Evolutionary conservation across 1,140 invertebrate species (phyloP), one percentile per base, ranked within the genome.

Genomic region (Ceratina calcarata): DNA sequence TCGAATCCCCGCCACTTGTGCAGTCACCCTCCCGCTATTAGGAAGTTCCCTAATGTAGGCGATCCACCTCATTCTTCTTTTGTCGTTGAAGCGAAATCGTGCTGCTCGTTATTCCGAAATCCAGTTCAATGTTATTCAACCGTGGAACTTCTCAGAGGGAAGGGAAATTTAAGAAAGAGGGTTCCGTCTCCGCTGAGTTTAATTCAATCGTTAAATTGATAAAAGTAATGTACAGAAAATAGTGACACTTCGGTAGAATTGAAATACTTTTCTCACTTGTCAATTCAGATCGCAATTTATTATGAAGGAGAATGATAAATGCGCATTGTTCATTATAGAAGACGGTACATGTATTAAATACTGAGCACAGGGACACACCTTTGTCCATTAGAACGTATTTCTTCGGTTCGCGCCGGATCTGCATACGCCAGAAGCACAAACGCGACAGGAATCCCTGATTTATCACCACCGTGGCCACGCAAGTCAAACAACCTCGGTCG

Each of bases 21-120:
- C 62, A 65, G n/a, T 20, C 49, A 20, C 51, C 62, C 20, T 57
- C n/a, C 76, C 75, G 79, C 69, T 69, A 71, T 61, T n/a, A 72
- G 76, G 70, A 83, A 81, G 69, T 81, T 81, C 60, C 67, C 72
- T 49, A 66, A 73, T 75, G 79, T 81, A 84, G 81, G 84, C 83
- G 83, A 85, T 66, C 70, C 49, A 37, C 60, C 32, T 72, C 74
- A 82, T 85, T 86, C 78, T 78, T 86, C 79, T 80, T 66, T 74
- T 64, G 24, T 51, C 69, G 74, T 61, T 79, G 69, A 76, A 55
- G 77, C 73, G n/a, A 45, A 15, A 13, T 65, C 27, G 62, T n/a
- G 49, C 80, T 77, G 69, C 77, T 74, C 80, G 64, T 80, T 78
- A 80, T 27, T 76, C 62, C 53, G 72, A 81, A 27, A 27, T 53